Conservation (phyloP, 2,113 vertebrate genomes). For the Centrocercus urophasianus region DNA sequence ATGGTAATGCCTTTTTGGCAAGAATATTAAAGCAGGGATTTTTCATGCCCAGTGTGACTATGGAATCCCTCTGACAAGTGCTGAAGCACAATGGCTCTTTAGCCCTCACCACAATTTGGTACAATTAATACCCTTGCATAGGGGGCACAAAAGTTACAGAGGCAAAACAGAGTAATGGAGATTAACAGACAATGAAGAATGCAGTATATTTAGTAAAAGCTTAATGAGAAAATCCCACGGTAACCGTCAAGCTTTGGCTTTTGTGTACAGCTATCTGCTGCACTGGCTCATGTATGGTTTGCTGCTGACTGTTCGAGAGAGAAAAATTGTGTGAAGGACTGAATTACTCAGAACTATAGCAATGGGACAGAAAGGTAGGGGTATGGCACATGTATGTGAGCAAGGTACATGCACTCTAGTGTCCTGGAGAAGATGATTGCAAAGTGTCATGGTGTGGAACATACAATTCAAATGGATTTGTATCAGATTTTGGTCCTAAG, state of each 20-base stretch:
- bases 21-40: neutral
- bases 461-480: neutral
- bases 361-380: neutral
- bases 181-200: conserved; percentile 21
- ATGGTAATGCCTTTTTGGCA: neutral
- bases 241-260: neutral
- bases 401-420: neutral
- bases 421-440: neutral
- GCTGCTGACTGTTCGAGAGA: neutral
- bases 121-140: neutral
- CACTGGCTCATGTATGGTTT: neutral
- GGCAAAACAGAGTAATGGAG: neutral
- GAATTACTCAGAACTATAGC: neutral
- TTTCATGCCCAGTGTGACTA: fast-evolving
- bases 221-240: conserved; percentile 52
- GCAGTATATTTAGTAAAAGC: neutral
- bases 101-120: fast-evolving
- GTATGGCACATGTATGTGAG: fast-evolving
- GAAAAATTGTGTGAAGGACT: neutral
- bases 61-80: neutral
- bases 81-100: neutral
- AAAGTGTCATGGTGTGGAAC: neutral
- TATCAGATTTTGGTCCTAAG: neutral
- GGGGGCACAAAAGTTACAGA: neutral
- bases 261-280: neutral